Conservation (phyloP, 1,140 invertebrate species). For the Drosophila repletoides region DNA sequence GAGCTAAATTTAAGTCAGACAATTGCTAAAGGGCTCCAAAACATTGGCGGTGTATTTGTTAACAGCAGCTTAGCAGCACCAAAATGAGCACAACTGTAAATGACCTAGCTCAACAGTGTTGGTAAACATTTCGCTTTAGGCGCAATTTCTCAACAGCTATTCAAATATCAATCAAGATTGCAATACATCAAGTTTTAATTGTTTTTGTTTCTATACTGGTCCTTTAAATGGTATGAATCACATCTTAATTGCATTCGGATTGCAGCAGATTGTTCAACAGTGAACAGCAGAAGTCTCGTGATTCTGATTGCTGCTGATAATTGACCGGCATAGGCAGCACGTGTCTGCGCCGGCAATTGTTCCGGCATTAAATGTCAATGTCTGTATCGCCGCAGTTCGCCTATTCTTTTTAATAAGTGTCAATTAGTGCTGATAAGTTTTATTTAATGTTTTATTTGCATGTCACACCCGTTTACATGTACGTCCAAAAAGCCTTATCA, state of each 20-base stretch:
- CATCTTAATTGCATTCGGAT: background rate
- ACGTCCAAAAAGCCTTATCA: conserved; percentile 47
- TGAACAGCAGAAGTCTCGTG: conserved; percentile 22
- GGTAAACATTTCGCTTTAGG: background rate
- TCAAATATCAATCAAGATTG: background rate
- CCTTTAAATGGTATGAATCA: background rate
- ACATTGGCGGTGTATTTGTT: background rate
- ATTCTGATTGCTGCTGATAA: conserved; percentile 55
- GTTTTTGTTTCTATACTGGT: background rate
- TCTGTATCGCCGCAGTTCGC: background rate
- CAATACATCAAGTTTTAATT: background rate
- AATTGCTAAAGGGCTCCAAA: background rate
- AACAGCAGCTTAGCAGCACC: background rate
- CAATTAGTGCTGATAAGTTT: conserved; percentile 65
- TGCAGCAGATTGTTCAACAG: background rate
- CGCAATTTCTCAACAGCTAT: no score
- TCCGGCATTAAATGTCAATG: conserved; percentile 46
- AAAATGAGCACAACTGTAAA: background rate
- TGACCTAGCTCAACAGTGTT: conserved; percentile 1
- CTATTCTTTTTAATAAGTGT: conserved; percentile 63
- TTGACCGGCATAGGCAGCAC: conserved; percentile 35
- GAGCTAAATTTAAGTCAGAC: background rate
- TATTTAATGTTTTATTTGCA: conserved; percentile 39
- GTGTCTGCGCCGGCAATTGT: conserved; percentile 44
- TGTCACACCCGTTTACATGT: conserved; percentile 1